These are phyloP conservation scores for Sabatieria punctata DNA, from an alignment of 2,888 invertebrate species.

Conservation along the genomic window DNA sequence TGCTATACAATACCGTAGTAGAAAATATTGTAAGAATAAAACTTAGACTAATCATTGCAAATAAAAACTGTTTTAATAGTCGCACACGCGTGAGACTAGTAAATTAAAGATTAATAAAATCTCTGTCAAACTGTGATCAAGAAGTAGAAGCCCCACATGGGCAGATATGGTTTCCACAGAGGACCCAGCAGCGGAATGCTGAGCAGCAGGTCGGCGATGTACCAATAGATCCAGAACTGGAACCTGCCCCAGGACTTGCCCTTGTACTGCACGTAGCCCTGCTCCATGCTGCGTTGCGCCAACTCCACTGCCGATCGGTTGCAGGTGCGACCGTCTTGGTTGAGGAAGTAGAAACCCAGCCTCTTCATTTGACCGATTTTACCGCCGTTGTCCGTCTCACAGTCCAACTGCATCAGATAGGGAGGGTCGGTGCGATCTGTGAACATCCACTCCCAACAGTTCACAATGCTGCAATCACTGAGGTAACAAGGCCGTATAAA, in stretches of 20 bases:
- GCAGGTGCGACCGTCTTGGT: constrained; percentile 22
- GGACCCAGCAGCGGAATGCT: constrained; percentile 24
- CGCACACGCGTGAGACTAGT: no score
- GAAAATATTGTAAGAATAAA: no score
- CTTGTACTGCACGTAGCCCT: constrained; percentile 21
- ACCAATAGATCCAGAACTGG: constrained; percentile 26
- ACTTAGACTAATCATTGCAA: no score
- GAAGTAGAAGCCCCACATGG: constrained; percentile 25
- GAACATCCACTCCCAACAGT: constrained; percentile 31
- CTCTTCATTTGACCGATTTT: constrained; percentile 25
- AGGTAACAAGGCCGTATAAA: no score
- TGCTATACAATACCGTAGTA: no score
- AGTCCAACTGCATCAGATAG: constrained; percentile 26
- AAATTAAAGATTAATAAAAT: no score
- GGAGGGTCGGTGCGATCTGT: constrained; percentile 26
- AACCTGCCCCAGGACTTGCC: constrained; percentile 18
- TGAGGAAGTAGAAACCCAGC: constrained; percentile 27
- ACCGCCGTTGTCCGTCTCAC: constrained; percentile 27
- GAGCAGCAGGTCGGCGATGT: constrained; percentile 23
- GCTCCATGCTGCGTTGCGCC: constrained; percentile 22
- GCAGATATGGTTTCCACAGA: constrained; percentile 25
- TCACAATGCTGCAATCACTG: constrained; percentile 21
- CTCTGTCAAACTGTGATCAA: constrained; percentile 20
- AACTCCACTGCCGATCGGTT: constrained; percentile 17
- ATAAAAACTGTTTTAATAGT: no score